Evolutionary conservation across 1,140 invertebrate species (phyloP), one percentile per base, ranked within the genome.

Genomic region (Oedothorax gibbosus): DNA sequence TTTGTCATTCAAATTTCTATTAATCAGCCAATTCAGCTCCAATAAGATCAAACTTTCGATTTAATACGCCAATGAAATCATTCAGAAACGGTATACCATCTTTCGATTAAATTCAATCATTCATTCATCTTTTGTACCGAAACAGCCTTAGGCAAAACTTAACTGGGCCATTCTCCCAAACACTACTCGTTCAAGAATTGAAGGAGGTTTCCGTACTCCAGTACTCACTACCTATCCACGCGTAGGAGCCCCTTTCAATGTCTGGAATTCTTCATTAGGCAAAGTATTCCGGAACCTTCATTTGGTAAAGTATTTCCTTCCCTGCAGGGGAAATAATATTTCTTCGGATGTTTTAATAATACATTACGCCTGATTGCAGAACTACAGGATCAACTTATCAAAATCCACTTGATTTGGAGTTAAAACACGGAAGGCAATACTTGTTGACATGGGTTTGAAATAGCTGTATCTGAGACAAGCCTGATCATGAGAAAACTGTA

Each of bases 351-450:
- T 75, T 75, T 75, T 75, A 75, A 75, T 75, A 75, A 75, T 75
- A 21, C 72, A 75, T 75, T 57, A 75, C 72, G 72, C 72, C 72
- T 57, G 72, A 75, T 75, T 75, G 72, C 56, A 75, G 57, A 57
- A 57, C 53, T 14, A 15, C 18, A 57, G 53, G 72, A 75, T 56
- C 53, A 57, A 75, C 12, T 56, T 75, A 60, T 75, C 53, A 75
- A 35, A 35, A 51, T 54, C 69, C 69, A 71, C 50, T 71, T 51
- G 69, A 71, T 71, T 71, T 51, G 50, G 14, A 71, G 49, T 53
- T 49, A 51, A 71, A 71, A 71, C 69, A 35, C 35, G 5, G 35
- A 35, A 35, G 35, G 35, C 35, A 35, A 35, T 35, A 35, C 35
- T 35, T 35, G 35, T 35, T 35, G 35, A 35, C 5, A 35, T 35